Base-by-base conservation (phyloP, 1,140 invertebrate species). In the Contarinia nasturtii region DNA sequence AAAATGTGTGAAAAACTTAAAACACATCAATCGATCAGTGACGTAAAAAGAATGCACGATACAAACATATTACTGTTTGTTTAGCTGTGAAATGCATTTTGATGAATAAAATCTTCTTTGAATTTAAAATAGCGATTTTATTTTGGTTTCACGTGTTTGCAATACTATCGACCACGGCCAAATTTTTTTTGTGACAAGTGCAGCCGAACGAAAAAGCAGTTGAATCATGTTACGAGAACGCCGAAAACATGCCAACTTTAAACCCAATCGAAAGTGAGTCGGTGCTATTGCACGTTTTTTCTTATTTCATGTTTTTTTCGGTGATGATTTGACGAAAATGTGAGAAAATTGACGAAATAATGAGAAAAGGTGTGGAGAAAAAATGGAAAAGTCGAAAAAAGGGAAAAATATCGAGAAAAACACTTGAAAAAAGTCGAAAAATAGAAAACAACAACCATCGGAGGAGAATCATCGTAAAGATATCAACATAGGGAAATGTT, bases 251-350 rank as follows among this genome's bases (percentile, higher is more conserved):
- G 37, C 37, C 37, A 40, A 40, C 37, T 40, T 40, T 40, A 40
- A 40, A 40, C 37, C 37, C 37, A 40, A 40, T 40, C 37, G 37
- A 40, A 40, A 40, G 37, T 40, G 37, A 40, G 37, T 40, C 14
- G 3, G 14, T 40, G 3, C 14, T 15, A 4, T 40, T 40, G 3
- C 17, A 5, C 17, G 14, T 18, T 3, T 40, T 40, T 40, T 15
- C 7, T 40, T 40, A 12, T 40, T 14, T 40, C 14, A 4, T 18
- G 17, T 5, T 15, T 4, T 15, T 40, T 40, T 40, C 14, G 17
- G 7, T 40, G n/a, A n/a, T n/a, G n/a, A 36, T 36, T 36, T 10
- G n/a, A 36, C n/a, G 34, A 10, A 10, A 10, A 8, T 8, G 8
- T 36, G n/a, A 36, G 8, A 10, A 10, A 36, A 36, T 36, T 36